Evolutionary conservation across 2,888 invertebrate species (phyloP).

Genomic region (Erannis defoliaria): DNA sequence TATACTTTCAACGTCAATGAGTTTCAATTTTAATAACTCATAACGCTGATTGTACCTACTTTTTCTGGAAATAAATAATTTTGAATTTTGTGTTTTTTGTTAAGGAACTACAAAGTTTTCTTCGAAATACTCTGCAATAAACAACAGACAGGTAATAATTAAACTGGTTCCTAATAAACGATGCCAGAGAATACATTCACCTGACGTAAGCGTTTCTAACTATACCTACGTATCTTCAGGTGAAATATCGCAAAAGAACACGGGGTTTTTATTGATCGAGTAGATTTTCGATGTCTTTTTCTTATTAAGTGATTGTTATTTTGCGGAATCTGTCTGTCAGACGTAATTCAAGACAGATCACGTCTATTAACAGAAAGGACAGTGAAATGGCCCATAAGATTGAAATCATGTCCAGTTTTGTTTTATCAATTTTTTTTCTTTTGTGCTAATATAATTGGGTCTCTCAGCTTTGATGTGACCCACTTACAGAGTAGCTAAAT

Average conservation of each 20-base stretch:
- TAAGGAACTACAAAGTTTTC: background rate
- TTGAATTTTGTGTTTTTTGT: no score
- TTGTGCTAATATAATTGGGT: conserved; percentile 4
- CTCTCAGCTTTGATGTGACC: background rate
- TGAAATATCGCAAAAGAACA: background rate
- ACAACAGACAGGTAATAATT: conserved; percentile 5
- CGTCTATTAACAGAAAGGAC: background rate
- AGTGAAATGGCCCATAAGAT: background rate
- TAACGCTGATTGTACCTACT: no score
- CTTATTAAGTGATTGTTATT: conserved; percentile 6
- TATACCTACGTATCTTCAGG: background rate
- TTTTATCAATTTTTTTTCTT: conserved; percentile 1
- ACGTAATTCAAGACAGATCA: background rate
- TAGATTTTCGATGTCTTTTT: background rate
- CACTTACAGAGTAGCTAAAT: conserved; percentile 2
- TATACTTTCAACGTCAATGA: no score
- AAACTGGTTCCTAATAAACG: conserved; percentile 1
- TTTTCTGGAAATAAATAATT: no score
- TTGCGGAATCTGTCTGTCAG: background rate
- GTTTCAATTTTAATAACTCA: background rate
- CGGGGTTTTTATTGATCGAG: conserved; percentile 1
- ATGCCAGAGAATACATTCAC: conserved; percentile 7
- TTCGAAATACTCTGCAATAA: conserved; percentile 3
- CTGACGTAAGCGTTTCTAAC: background rate
- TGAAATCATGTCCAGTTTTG: background rate